These are phyloP conservation scores for Whitmania pigra DNA, from an alignment of 1,140 invertebrate genomes.

Conservation along the genomic window DNA sequence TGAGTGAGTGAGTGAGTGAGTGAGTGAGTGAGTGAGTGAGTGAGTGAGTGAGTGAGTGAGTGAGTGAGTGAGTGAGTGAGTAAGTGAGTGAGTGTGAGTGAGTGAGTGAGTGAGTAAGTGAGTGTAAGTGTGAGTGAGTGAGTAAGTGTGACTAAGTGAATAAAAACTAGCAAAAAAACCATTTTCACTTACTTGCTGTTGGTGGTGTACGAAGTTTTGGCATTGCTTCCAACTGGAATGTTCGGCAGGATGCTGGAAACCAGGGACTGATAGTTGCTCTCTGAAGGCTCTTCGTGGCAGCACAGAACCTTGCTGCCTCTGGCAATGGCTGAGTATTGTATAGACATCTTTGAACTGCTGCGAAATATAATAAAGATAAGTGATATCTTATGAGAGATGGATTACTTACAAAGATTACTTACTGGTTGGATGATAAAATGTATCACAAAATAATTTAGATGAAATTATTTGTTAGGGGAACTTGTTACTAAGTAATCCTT, in stretches of 20 bases:
- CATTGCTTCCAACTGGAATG: slow-evolving; percentile 33
- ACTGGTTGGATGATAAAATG: too few relatives aligned
- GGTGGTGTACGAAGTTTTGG: slow-evolving; percentile 34
- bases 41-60: slow-evolving; percentile 21
- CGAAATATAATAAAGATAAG: too few relatives aligned
- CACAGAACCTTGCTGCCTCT: slow-evolving; percentile 34
- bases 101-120: slow-evolving; percentile 12
- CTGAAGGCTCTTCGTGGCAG: slow-evolving; percentile 29
- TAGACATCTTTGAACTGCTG: slow-evolving; percentile 29
- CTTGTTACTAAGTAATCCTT: too few relatives aligned
- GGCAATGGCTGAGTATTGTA: slow-evolving; percentile 35
- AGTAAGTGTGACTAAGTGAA: slow-evolving; percentile 19
- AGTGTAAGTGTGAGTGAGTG: slow-evolving; percentile 17
- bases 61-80: slow-evolving; percentile 21
- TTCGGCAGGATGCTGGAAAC: slow-evolving; percentile 35
- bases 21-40: slow-evolving; percentile 24
- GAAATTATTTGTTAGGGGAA: too few relatives aligned
- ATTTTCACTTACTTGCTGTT: slow-evolving; percentile 23
- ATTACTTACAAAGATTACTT: too few relatives aligned
- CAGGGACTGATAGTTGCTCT: slow-evolving; percentile 32
- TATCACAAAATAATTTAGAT: too few relatives aligned
- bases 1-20: slow-evolving; percentile 22
- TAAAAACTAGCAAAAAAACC: slow-evolving; percentile 22
- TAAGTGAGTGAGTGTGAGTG: not conserved
- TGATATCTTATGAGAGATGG: too few relatives aligned